A percentile compares a stretch with the other conserved stretches of the same genome.
Conservation (phyloP, 2,797 vertebrate species). For the Psittacula derbiana region DNA sequence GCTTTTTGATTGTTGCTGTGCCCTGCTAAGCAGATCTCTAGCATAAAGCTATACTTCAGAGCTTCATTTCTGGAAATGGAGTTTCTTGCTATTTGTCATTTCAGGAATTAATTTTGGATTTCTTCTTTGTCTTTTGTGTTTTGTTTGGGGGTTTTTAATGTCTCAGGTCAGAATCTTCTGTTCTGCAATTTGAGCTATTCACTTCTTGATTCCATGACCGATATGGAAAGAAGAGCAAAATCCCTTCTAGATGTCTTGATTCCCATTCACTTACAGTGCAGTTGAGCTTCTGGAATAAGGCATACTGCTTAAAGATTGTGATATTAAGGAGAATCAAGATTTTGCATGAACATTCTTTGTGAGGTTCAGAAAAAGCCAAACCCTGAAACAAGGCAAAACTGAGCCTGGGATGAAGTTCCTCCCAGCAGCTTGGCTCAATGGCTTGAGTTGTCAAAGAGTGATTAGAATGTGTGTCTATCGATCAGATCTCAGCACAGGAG, state of each 20-base stretch:
- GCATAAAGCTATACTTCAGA: neutral
- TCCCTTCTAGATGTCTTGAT: neutral
- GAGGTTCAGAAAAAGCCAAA: neutral
- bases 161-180: neutral
- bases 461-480: rapidly evolving
- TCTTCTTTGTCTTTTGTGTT: neutral
- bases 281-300: neutral
- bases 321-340: neutral
- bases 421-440: neutral
- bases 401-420: neutral
- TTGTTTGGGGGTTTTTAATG: neutral
- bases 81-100: neutral
- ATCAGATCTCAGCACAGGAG: neutral
- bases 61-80: neutral
- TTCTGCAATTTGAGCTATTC: neutral
- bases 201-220: neutral
- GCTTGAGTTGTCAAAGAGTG: neutral
- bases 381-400: neutral
- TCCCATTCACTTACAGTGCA: rapidly evolving
- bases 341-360: neutral
- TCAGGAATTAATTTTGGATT: neutral
- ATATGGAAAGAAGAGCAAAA: neutral
- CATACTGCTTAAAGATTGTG: neutral
- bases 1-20: neutral
- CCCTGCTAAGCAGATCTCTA: neutral